Evolutionary conservation across 2,113 vertebrate genomes (phyloP), one percentile per base, ranked within the genome.

Genomic region (Morone chrysops): DNA sequence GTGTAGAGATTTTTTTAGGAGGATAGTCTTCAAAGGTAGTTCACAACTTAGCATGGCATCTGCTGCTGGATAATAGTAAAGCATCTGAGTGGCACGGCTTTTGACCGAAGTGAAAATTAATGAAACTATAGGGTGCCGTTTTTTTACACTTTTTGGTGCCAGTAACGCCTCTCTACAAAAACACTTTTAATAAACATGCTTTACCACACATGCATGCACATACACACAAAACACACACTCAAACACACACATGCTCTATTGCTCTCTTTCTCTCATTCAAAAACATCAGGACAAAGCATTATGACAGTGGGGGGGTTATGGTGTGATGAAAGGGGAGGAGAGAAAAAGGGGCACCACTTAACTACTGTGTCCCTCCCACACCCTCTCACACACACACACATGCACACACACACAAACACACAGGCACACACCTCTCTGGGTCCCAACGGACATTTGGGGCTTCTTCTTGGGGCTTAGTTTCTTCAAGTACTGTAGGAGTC

Each of bases 301-400:
- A 8, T 72, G 83, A 11, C 85, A 90, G 85, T 50, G 50, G 80
- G 89, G 31, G 83, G 84, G 74, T 70, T 84, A 86, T 86, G 88
- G 56, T 90, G 85, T 77, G 84, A 86, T 85, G 78, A 88, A 86
- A 86, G 86, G 85, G 93, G 93, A 77, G 93, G 90, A 91, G 88
- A 83, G 80, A 84, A 87, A 83, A 86, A 54, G 50, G 86, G 90
- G 86, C 85, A 90, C 85, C 85, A 68, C 87, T 94, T 84, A 66
- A 80, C 70, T 70, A 70, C 68, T 51, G 67, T 84, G 87, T 88
- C 90, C 93, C 90, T 90, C 92, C 93, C 90, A 90, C 83, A 76
- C 60, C 60, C 78, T 78, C 70, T 75, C 82, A 65, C 78, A 78
- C 87, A 85, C 66, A 79, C 72, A 81, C 80, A 77, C 72, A 79